phyloP scores from a whole-genome alignment of 30 jellyfish, hydroid and myxozoan genomes.

The Clytia hemisphaerica region DNA sequence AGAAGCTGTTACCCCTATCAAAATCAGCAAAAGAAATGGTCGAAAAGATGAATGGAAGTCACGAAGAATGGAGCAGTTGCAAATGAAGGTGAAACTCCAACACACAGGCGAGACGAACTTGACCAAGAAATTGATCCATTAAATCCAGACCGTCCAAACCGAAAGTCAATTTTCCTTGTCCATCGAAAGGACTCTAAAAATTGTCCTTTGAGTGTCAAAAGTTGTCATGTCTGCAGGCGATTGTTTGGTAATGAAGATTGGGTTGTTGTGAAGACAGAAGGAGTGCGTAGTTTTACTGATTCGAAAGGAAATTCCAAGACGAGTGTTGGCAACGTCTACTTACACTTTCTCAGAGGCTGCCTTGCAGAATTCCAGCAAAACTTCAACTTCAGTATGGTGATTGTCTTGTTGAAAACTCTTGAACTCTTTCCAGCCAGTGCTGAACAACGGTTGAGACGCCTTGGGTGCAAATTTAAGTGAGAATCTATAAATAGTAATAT shows the following conservation, averaged over 20 bases:
- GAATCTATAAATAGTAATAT: no score
- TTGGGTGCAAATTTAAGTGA: not conserved
- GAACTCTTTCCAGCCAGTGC: not conserved
- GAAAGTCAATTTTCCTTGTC: conserved; percentile 21
- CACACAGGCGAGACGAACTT: no score
- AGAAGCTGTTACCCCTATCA: not conserved
- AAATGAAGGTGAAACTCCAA: no score
- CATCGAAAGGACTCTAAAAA: conserved; percentile 32
- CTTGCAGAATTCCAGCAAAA: conserved; percentile 4
- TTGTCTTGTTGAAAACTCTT: not conserved
- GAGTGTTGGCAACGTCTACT: conserved; percentile 20
- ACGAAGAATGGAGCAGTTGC: no score
- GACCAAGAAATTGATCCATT: not conserved
- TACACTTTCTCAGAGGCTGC: conserved; percentile 11
- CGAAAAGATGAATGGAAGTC: no score
- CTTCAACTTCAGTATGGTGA: not conserved
- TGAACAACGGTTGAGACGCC: not conserved
- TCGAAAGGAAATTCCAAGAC: conserved; percentile 27
- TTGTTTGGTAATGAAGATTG: conserved; percentile 26
- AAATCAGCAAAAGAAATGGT: no score
- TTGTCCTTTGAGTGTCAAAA: conserved; percentile 33
- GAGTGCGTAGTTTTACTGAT: conserved; percentile 42
- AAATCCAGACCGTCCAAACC: conserved; percentile 12
- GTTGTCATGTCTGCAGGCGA: conserved; percentile 48
- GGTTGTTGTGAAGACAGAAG: conserved; percentile 27